Percentiles rank a stretch among this genome's conserved stretches.
These are phyloP conservation scores for Colletes latitarsis DNA, from an alignment of 1,140 invertebrate genomes.

Conservation along the genomic window DNA sequence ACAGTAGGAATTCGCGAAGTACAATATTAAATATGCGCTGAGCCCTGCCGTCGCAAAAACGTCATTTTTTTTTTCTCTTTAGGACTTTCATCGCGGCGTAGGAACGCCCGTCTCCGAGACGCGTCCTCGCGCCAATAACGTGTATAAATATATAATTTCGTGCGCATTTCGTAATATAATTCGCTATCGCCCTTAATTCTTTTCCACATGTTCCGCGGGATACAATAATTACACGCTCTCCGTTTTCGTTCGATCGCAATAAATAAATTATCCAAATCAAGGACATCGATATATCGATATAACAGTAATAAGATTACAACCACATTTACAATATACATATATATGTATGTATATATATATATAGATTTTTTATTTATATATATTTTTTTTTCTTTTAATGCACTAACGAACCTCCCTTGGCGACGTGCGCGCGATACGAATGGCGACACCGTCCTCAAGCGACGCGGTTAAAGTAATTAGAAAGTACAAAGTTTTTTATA, in stretches of 20 bases:
- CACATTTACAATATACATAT: conserved; percentile 70
- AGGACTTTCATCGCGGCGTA: conserved; percentile 52
- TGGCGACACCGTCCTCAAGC: conserved; percentile 52
- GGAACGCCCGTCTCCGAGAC: conserved; percentile 21
- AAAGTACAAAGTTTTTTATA: conserved; percentile 66
- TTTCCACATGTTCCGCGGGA: conserved; percentile 41
- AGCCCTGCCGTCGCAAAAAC: conserved; percentile 49
- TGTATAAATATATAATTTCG: conserved; percentile 68
- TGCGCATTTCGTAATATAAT: conserved; percentile 68
- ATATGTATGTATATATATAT: conserved; percentile 50
- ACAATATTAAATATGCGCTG: conserved; percentile 61
- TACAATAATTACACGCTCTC: conserved; percentile 70
- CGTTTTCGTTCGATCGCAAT: conserved; percentile 69
- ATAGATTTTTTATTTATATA: conserved; percentile 64
- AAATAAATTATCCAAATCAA: conserved; percentile 78
- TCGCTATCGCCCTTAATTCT: conserved; percentile 54
- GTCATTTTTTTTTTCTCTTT: conserved; percentile 32
- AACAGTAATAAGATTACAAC: conserved; percentile 71
- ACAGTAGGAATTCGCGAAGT: conserved; percentile 50
- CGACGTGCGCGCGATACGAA: conserved; percentile 56
- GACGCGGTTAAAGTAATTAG: conserved; percentile 59
- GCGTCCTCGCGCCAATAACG: conserved; percentile 45
- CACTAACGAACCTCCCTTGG: conserved; percentile 61
- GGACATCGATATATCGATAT: conserved; percentile 67
- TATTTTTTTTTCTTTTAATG: conserved; percentile 57